These are phyloP conservation scores for Alsophila aescularia DNA, from an alignment of 2,888 invertebrate species.

Conservation along the genomic window DNA sequence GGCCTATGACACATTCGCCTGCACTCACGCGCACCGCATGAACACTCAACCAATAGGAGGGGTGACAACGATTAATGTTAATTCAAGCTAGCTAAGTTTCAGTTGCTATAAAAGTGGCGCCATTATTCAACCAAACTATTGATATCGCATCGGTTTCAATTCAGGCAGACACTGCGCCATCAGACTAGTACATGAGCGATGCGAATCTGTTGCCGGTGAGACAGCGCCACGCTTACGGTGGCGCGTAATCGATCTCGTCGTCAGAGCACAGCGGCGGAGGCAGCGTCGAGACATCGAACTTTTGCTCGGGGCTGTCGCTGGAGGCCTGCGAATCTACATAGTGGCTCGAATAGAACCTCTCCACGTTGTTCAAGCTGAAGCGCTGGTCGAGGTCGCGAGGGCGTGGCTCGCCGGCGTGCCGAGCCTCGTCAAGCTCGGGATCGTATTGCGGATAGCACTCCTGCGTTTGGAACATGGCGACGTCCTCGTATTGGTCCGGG, in stretches of 20 bases:
- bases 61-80: conserved; percentile 53
- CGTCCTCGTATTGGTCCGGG: conserved; percentile 76
- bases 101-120: conserved; percentile 18
- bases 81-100: conserved; percentile 42
- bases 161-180: not conserved
- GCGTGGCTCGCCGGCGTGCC: conserved; percentile 56
- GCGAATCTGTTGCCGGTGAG: conserved; percentile 9
- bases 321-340: conserved; percentile 86
- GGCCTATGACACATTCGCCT: conserved; percentile 45
- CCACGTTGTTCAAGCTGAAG: conserved; percentile 78
- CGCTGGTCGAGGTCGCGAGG: conserved; percentile 76
- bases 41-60: conserved; percentile 52
- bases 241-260: conserved; percentile 86
- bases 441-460: conserved; percentile 79
- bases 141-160: not conserved
- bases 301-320: conserved; percentile 88
- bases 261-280: conserved; percentile 91
- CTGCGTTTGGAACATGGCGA: conserved; percentile 77
- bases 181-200: conserved; percentile 13
- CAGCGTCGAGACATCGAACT: conserved; percentile 89
- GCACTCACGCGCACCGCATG: conserved; percentile 51
- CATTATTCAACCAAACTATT: not conserved
- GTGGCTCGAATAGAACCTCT: conserved; percentile 79
- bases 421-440: conserved; percentile 54
- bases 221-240: conserved; percentile 26